Conservation (phyloP, 2,113 vertebrate genomes). For the Heteronetta atricapilla region DNA sequence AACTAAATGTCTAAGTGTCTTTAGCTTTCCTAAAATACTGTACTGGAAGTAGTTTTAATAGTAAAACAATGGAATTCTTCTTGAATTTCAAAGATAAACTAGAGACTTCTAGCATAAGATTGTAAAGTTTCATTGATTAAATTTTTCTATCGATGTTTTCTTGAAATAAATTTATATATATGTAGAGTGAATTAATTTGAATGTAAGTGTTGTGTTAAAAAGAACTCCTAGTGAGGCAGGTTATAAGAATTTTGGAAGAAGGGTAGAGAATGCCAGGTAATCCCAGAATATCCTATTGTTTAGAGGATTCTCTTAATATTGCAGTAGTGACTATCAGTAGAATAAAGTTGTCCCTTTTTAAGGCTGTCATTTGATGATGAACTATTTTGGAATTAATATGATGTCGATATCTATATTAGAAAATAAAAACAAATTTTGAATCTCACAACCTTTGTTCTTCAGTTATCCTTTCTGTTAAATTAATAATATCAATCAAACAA, state of each 20-base stretch:
- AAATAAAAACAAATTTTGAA: background rate
- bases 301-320: background rate
- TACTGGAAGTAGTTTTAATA: background rate
- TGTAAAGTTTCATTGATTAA: background rate
- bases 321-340: accelerated
- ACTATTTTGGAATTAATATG: background rate
- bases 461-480: background rate
- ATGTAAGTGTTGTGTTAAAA: background rate
- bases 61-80: background rate
- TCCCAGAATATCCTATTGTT: background rate
- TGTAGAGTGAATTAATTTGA: background rate
- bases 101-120: background rate
- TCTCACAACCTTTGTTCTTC: background rate
- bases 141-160: background rate
- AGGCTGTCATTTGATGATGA: background rate
- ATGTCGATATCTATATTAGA: background rate
- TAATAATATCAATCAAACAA: background rate
- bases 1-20: slow-evolving; percentile 18
- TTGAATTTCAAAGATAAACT: background rate
- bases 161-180: background rate
- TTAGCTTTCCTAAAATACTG: slow-evolving; percentile 51
- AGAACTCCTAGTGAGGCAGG: background rate
- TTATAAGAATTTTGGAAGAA: background rate
- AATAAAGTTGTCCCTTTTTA: background rate
- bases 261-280: background rate